Evolutionary conservation across 2,888 invertebrate species (phyloP), one percentile per base, ranked within the genome.

Genomic region (Leucoptera coffeella): DNA sequence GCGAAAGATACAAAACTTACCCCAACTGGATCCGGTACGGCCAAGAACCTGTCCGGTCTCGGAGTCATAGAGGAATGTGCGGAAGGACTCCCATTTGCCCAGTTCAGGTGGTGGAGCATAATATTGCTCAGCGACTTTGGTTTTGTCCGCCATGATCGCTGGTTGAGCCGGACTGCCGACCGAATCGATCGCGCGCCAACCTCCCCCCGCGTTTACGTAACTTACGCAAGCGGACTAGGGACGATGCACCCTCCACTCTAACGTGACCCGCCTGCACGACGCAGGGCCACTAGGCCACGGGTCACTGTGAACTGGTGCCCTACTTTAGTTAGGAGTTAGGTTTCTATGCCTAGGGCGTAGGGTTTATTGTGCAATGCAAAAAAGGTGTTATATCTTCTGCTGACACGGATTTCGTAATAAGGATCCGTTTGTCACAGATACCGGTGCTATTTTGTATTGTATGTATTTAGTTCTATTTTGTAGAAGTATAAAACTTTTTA

Each of bases 21-120:
- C 90, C 95, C 95, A 95, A 71, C 91, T 92, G 50, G 82, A 75
- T 43, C 87, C 92, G 35, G 91, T 92, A 44, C 94, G 80, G 43
- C 94, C 94, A 43, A 94, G 74, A 59, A 93, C 82, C 72, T 91
- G 89, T 49, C 83, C 82, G 34, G 91, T 92, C 67, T 93, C 91
- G 42, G 87, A 80, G 74, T 95, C 90, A 85, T 86, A 94, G 40
- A 94, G 58, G 75, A 93, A 94, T 49, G 77, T 71, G 60, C 76
- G 79, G 73, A 90, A 83, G 46, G 82, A 76, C 67, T 89, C 86
- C 88, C 89, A 89, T 77, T 78, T 80, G 39, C 85, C 84, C 44
- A 88, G 76, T 53, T 83, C 82, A 34, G 85, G 84, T 42, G 87
- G 88, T 40, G 84, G 81, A 47, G 82, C 59, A 62, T 85, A 88